Evolutionary conservation across 2,888 invertebrate species (phyloP).

Genomic region (Nowickia ferox): DNA sequence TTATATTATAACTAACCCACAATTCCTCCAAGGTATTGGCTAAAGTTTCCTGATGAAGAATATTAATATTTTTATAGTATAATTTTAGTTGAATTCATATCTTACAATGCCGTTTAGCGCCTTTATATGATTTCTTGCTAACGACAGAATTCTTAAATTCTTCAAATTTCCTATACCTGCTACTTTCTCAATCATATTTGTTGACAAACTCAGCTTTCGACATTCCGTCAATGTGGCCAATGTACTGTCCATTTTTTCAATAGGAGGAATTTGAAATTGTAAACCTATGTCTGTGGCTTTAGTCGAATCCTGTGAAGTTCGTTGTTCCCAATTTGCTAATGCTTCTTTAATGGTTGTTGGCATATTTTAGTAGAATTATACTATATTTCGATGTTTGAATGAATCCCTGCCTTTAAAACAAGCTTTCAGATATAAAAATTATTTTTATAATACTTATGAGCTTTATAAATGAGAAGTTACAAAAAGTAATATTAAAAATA

Average conservation of each 20-base stretch:
- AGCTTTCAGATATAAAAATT: too few species aligned
- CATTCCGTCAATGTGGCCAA: constrained; percentile 89
- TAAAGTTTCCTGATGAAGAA: constrained; percentile 88
- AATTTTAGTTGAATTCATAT: neutral
- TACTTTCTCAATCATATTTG: constrained; percentile 97
- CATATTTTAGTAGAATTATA: constrained; percentile 79
- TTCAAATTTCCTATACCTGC: constrained; percentile 92
- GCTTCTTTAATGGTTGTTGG: constrained; percentile 93
- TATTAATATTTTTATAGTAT: neutral
- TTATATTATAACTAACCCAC: constrained; percentile 96
- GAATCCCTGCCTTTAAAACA: neutral
- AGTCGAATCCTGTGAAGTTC: constrained; percentile 86
- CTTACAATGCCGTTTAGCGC: constrained; percentile 92
- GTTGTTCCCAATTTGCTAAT: constrained; percentile 93
- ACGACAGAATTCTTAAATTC: constrained; percentile 91
- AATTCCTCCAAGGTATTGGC: constrained; percentile 95
- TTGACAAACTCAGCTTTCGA: constrained; percentile 94
- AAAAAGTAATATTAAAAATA: too few species aligned
- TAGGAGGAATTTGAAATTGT: constrained; percentile 95
- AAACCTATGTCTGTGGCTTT: constrained; percentile 91
- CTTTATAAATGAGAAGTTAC: too few species aligned
- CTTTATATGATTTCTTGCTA: constrained; percentile 96
- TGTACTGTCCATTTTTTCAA: constrained; percentile 97
- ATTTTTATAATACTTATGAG: too few species aligned
- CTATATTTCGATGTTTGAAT: neutral